A percentile compares a stretch with the other conserved stretches of the same genome.
These are phyloP conservation scores for Labeo rohita DNA, from an alignment of 2,113 vertebrate genomes.

Conservation along the genomic window DNA sequence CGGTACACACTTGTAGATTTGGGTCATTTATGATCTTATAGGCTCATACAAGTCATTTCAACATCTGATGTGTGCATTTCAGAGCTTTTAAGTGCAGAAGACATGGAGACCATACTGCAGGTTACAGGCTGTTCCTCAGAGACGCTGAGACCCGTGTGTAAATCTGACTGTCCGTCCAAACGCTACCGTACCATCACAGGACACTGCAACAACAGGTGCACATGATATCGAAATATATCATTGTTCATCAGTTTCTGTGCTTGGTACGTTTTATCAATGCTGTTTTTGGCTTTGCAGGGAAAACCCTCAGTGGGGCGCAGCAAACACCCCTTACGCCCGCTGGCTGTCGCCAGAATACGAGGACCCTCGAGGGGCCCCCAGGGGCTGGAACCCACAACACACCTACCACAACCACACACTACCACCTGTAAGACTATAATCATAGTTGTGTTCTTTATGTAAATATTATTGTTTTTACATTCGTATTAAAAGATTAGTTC, in stretches of 20 bases:
- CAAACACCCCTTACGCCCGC: slow-evolving; percentile 77
- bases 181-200: slow-evolving; percentile 79
- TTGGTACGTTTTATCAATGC: background rate
- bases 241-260: background rate
- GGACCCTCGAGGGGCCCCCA: slow-evolving; percentile 70
- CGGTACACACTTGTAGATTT: slow-evolving; percentile 59
- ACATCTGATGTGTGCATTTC: background rate
- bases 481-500: too few relatives aligned
- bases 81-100: slow-evolving; percentile 73
- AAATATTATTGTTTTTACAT: background rate
- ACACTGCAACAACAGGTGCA: slow-evolving; percentile 80
- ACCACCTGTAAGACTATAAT: slow-evolving; percentile 69
- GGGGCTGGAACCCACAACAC: slow-evolving; percentile 74
- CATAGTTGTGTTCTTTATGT: background rate
- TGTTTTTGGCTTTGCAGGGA: slow-evolving; percentile 61
- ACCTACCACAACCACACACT: slow-evolving; percentile 73
- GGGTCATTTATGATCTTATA: background rate
- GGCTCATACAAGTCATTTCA: background rate
- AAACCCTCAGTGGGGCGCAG: slow-evolving; percentile 74
- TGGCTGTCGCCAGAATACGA: slow-evolving; percentile 79
- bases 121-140: slow-evolving; percentile 74
- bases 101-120: slow-evolving; percentile 72
- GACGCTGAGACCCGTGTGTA: slow-evolving; percentile 67
- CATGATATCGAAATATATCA: background rate
- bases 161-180: slow-evolving; percentile 71